A percentile compares a stretch with the other conserved stretches of the same genome.
Conservation (phyloP, 2,888 invertebrate species). For the Nymphalis polychloros region DNA sequence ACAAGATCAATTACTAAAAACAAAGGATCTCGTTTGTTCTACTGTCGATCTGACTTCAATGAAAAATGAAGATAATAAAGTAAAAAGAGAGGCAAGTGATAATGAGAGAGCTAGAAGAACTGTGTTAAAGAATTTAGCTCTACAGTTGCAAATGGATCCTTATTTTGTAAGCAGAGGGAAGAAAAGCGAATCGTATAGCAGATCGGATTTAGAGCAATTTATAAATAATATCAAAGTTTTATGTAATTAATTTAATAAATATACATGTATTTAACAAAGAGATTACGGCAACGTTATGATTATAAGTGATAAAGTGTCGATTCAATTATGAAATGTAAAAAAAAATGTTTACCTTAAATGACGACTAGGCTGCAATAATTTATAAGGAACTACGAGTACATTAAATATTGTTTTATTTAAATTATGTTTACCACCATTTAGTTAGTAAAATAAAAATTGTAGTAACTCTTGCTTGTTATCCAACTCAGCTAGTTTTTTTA, state of each 20-base stretch:
- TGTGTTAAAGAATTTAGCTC: slow-evolving; percentile 68
- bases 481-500: no score
- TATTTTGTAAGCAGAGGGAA: slow-evolving; percentile 75
- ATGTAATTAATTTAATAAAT: slow-evolving; percentile 52
- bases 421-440: neutral
- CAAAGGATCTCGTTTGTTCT: slow-evolving; percentile 66
- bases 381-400: slow-evolving; percentile 4
- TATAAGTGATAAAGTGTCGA: neutral
- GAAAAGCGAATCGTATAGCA: slow-evolving; percentile 48
- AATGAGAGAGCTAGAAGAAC: slow-evolving; percentile 68
- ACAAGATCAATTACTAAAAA: slow-evolving; percentile 53
- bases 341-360: slow-evolving; percentile 8
- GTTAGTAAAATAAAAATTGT: neutral
- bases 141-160: slow-evolving; percentile 71
- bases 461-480: neutral
- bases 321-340: slow-evolving; percentile 5
- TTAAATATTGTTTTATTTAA: slow-evolving; percentile 25
- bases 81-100: slow-evolving; percentile 61
- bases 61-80: slow-evolving; percentile 49
- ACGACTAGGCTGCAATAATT: slow-evolving; percentile 23
- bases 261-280: neutral
- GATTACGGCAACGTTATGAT: neutral
- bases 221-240: slow-evolving; percentile 58
- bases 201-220: slow-evolving; percentile 57
- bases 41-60: slow-evolving; percentile 56